Conservation (phyloP, 2,888 invertebrate genomes). For the Amaurobius ferox region DNA sequence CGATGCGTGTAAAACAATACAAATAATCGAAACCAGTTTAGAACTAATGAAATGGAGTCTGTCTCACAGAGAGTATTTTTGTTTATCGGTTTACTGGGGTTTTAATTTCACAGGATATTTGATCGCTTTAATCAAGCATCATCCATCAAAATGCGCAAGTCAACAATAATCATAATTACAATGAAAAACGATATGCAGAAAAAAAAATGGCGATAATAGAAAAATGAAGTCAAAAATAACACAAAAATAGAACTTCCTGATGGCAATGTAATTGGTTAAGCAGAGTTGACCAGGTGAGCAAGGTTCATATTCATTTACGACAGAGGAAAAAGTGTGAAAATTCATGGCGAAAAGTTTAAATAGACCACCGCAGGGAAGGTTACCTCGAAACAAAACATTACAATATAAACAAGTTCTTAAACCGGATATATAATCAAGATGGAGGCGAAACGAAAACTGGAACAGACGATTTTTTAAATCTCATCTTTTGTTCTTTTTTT, state of each 20-base stretch:
- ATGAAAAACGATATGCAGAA: slow-evolving; percentile 4
- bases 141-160: slow-evolving; percentile 50
- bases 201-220: not conserved
- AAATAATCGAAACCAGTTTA: slow-evolving; percentile 27
- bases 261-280: slow-evolving; percentile 34
- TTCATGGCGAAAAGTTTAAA: slow-evolving; percentile 8
- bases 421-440: slow-evolving; percentile 38
- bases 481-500: slow-evolving; percentile 12
- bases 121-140: slow-evolving; percentile 18
- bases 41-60: not conserved
- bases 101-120: not conserved
- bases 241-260: slow-evolving; percentile 20
- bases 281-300: slow-evolving; percentile 16
- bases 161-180: slow-evolving; percentile 40
- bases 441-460: slow-evolving; percentile 34
- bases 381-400: slow-evolving; percentile 37
- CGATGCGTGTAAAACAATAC: not conserved
- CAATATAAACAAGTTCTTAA: slow-evolving; percentile 35
- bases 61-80: not conserved
- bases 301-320: slow-evolving; percentile 36
- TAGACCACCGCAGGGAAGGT: slow-evolving; percentile 10
- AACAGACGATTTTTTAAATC: not conserved
- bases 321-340: slow-evolving; percentile 21
- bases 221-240: not conserved
- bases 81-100: not conserved